These are phyloP conservation scores for Gobionotothen gibberifrons DNA, from an alignment of 2,797 vertebrate species.

Conservation along the genomic window DNA sequence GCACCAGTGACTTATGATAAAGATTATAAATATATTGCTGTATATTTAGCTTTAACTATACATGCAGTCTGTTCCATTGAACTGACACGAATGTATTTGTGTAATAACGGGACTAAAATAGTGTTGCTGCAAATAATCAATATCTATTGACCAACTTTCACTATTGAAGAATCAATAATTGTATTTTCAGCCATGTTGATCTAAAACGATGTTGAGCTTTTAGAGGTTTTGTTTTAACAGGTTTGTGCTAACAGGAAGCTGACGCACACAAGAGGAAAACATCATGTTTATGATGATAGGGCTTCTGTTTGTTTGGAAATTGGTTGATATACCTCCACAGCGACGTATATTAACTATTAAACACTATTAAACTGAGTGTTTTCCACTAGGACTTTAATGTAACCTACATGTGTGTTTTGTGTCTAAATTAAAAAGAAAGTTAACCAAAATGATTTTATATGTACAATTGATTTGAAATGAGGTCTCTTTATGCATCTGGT, in stretches of 20 bases:
- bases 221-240: slow-evolving; percentile 20
- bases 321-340: slow-evolving; percentile 41
- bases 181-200: slow-evolving; percentile 34
- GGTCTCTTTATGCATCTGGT: neutral
- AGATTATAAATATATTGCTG: slow-evolving; percentile 51
- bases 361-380: slow-evolving; percentile 17
- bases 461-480: slow-evolving; percentile 14
- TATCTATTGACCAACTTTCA: slow-evolving; percentile 21
- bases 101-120: slow-evolving; percentile 14
- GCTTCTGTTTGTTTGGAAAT: slow-evolving; percentile 30
- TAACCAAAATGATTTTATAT: slow-evolving; percentile 1
- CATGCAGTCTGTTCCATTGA: slow-evolving; percentile 23
- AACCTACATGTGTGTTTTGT: slow-evolving; percentile 41
- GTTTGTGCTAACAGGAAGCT: slow-evolving; percentile 14
- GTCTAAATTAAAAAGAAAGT: slow-evolving; percentile 64
- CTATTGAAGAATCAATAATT: slow-evolving; percentile 16
- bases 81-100: slow-evolving; percentile 52
- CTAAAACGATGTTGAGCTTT: slow-evolving; percentile 9
- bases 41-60: slow-evolving; percentile 62
- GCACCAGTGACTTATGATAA: slow-evolving; percentile 12
- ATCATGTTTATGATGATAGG: slow-evolving; percentile 16
- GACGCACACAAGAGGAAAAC: slow-evolving; percentile 3
- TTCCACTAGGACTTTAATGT: slow-evolving; percentile 39
- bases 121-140: slow-evolving; percentile 26
- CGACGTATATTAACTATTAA: slow-evolving; percentile 6